Base-by-base conservation (phyloP, 2,113 vertebrate species). In the Oplegnathus fasciatus region DNA sequence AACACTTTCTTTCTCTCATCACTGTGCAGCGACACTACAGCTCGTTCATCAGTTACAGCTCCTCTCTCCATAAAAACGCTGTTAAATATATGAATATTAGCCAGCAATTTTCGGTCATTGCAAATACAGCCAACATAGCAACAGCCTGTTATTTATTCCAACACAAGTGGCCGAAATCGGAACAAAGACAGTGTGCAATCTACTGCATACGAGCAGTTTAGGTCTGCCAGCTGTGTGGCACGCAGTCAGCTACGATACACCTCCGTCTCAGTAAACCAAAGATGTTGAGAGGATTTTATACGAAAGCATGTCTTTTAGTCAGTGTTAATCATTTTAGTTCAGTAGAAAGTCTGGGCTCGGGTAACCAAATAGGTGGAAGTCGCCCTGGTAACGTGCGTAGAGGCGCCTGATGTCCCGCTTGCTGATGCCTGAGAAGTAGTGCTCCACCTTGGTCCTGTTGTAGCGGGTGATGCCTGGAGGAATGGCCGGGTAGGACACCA, bases 321-420 rank as follows among this genome's bases (percentile, higher is more conserved):
- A 0, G n/a, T 64, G 44, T 82, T 42, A 75, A 50, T 83, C 0
- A 0, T 42, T 77, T 96, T 83, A 98, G 89, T 97, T 95, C 46
- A 99, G 94, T 93, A 99, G 92, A 90, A 99, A 99, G 62, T 97
- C 95, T 44, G 98, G 98, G 42, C 94, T 96, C 17, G 89, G 95
- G 88, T 99, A 99, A 30, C 97, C 98, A 76, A 99, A 99, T 52
- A 99, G 96, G 52, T 93, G 95, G 83, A 99, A 99, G 94, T 99
- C 98, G 0, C 97, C 98, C 91, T 97, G 95, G 72, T 97, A 99
- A 0, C 96, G 95, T 0, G 96, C 94, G 1, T 97, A 98, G 1
- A 99, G 97, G 30, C 96, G 97, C 7, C 94, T 94, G 85, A 98
- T 94, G 87, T 99, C 98, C 37, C 97, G 96, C 84, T 97, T 97